Conservation (phyloP, 37 sponge, comb jelly and placozoan genomes). For the Lycopodina hypogea region DNA sequence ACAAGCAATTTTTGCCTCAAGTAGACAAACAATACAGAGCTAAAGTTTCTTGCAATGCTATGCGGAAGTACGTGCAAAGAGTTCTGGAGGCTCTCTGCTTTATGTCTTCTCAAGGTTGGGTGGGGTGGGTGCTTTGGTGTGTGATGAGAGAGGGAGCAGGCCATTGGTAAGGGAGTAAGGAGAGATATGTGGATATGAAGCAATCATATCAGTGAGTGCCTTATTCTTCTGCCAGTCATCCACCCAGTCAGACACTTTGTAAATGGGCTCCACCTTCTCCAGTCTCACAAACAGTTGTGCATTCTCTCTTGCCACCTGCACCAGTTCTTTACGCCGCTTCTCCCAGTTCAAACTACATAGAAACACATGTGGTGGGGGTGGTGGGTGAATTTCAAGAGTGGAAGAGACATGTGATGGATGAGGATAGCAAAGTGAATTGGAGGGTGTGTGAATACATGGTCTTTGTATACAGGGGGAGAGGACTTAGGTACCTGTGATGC, state of each 20-base stretch:
- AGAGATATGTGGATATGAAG: conserved; percentile 46
- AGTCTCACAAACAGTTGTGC: conserved; percentile 48
- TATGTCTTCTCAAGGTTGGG: no score
- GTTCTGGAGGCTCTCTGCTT: no score
- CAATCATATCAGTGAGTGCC: conserved; percentile 46
- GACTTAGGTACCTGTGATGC: conserved; percentile 75
- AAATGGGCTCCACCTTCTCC: conserved; percentile 60
- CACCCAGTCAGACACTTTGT: conserved; percentile 58
- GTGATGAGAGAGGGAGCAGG: no score
- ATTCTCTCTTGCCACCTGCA: conserved; percentile 55
- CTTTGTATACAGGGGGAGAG: no score
- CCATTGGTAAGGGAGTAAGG: no score
- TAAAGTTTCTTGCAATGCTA: no score
- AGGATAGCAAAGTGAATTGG: not conserved
- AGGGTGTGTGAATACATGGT: no score
- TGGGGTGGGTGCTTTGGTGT: no score
- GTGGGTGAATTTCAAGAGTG: not conserved
- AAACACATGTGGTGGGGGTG: no score
- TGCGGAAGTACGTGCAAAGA: no score
- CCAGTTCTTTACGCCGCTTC: conserved; percentile 46
- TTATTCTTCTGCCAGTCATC: conserved; percentile 60
- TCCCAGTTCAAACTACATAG: conserved; percentile 46
- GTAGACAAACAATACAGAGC: no score
- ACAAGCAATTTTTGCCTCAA: no score
- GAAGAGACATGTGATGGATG: not conserved